Evolutionary conservation across 1,140 invertebrate species (phyloP), one percentile per base, ranked within the genome.

Genomic region (Philopotamus ludificatus): DNA sequence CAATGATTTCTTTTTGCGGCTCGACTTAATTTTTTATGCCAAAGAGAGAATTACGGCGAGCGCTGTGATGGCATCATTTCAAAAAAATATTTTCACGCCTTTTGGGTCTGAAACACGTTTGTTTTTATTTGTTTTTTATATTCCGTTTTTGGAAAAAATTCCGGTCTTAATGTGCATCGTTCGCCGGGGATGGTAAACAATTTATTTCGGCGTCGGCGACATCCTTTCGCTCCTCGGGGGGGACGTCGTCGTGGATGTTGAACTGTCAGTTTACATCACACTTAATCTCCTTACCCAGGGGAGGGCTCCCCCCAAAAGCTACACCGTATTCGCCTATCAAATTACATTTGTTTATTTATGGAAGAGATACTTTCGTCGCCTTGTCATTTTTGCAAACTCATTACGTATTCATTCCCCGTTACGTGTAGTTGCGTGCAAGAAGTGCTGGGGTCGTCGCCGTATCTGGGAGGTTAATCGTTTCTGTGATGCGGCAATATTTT

Each of bases 1-100:
- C 54, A 57, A 57, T 57, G 54, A 57, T 57, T 57, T 57, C 54
- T 57, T 42, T 25, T 15, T 4, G n/a, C 9, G 8, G 54, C 16
- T 20, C 34, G 39, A 1, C 18, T 22, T 10, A 34, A 7, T 34
- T 34, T 34, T 34, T 34, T 34, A 4, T 34, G 28, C 28, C 4
- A 34, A 34, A 34, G 28, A 4, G 12, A 34, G 28, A 7, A n/a
- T n/a, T n/a, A n/a, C 12, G 28, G 28, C 28, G 4, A 12, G 4
- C 28, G 28, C 28, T 34, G 28, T 34, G 4, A 34, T 34, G 28
- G 28, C 12, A 34, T 34, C 28, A 34, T 34, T 34, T 12, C 28
- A 34, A 4, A 34, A 34, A 34, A 34, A 7, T 34, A 34, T 34
- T 34, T 34, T 34, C 12, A 34, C 4, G 28, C 28, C 28, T 34